Conservation (phyloP, 2,888 invertebrate genomes). For the Dorcus hopei region DNA sequence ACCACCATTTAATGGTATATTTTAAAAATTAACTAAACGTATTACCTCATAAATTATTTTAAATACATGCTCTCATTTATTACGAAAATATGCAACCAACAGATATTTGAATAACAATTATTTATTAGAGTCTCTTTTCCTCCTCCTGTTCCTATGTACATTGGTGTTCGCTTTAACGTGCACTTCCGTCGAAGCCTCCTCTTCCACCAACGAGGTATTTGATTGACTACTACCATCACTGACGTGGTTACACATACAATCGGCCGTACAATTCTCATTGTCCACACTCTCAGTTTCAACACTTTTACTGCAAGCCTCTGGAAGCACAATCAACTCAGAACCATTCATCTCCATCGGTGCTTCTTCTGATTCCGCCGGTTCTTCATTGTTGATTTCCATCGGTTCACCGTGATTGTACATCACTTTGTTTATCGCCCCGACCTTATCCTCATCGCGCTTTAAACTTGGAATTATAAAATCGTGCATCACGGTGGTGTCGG, state of each 20-base stretch:
- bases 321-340: background rate
- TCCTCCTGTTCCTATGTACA: constrained; percentile 9
- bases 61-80: background rate
- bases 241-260: background rate
- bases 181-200: constrained; percentile 12
- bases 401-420: constrained; percentile 10
- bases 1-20: too few species aligned
- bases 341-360: constrained; percentile 32
- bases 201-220: constrained; percentile 23
- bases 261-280: background rate
- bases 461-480: constrained; percentile 28
- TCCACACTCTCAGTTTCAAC: background rate
- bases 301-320: background rate
- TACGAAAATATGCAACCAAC: background rate
- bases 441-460: constrained; percentile 17
- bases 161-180: constrained; percentile 1
- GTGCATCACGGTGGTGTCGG: background rate
- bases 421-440: constrained; percentile 2
- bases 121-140: constrained; percentile 11
- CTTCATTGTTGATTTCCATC: background rate
- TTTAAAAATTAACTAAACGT: too few species aligned
- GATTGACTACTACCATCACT: constrained; percentile 9
- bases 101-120: background rate
- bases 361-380: constrained; percentile 27
- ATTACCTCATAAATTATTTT: background rate